Conservation (phyloP, 35 echinoderm and acorn worm species). For the Apostichopus japonicus region DNA sequence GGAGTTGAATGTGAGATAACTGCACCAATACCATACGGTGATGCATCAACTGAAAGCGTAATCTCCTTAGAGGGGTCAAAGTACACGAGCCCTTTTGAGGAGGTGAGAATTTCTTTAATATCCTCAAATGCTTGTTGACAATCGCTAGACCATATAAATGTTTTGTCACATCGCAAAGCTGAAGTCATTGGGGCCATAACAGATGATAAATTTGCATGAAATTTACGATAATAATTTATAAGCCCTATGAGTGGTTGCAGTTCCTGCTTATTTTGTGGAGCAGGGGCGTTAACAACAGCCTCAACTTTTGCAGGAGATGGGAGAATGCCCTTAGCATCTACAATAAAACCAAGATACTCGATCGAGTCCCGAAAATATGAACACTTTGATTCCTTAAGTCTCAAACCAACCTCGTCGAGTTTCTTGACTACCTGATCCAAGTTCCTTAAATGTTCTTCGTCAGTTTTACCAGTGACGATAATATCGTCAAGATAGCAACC, state of each 20-base stretch:
- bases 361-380: conserved; percentile 18
- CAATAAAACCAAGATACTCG: not conserved
- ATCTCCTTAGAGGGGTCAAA: conserved; percentile 6
- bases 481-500: conserved; percentile 62
- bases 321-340: not conserved
- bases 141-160: not conserved
- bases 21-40: too few relatives aligned
- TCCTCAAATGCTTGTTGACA: not conserved
- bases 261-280: not conserved
- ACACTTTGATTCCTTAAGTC: too few relatives aligned
- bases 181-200: not conserved
- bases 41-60: too few relatives aligned
- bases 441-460: conserved; percentile 35
- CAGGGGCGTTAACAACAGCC: not conserved
- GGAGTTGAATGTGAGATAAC: too few relatives aligned
- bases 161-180: not conserved
- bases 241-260: not conserved
- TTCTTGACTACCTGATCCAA: conserved; percentile 47
- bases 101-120: not conserved
- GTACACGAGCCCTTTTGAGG: not conserved
- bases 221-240: not conserved
- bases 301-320: not conserved
- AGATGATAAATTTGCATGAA: not conserved
- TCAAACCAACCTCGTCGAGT: conserved; percentile 13
- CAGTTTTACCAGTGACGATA: conserved; percentile 51